Conservation (phyloP, 2,113 vertebrate species). For the Loxodonta africana region DNA sequence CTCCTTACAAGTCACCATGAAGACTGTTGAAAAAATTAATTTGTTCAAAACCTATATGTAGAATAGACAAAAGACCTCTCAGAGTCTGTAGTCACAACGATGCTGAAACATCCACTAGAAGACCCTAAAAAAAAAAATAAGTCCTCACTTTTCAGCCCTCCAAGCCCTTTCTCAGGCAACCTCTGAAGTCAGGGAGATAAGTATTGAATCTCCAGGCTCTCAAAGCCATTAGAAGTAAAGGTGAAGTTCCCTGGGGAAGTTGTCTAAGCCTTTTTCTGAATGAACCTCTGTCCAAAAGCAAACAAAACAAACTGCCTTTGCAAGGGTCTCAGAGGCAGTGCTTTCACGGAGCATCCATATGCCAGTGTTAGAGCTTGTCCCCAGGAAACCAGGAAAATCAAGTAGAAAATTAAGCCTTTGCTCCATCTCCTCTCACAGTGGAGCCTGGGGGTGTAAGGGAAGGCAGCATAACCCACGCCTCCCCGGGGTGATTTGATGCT, state of each 20-base stretch:
- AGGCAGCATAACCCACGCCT: rapidly evolving
- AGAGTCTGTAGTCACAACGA: neutral
- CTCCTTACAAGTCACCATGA: neutral
- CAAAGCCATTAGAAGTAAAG: conserved; percentile 17
- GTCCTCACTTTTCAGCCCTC: neutral
- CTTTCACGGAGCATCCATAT: neutral
- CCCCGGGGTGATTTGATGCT: neutral
- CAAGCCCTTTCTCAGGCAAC: neutral
- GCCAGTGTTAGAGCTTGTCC: neutral
- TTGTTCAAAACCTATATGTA: neutral
- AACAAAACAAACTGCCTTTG: neutral
- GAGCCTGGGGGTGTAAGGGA: neutral
- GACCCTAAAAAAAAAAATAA: conserved; percentile 19
- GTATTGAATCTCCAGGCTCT: neutral
- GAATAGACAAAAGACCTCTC: neutral
- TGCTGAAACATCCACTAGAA: neutral
- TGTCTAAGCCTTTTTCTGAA: conserved; percentile 14
- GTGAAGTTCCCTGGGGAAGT: neutral
- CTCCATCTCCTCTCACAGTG: neutral
- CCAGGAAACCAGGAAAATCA: neutral
- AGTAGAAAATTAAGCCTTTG: conserved; percentile 42
- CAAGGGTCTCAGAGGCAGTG: neutral
- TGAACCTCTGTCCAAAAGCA: conserved; percentile 24
- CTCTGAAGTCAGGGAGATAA: conserved; percentile 7
- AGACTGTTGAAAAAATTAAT: neutral